These are phyloP conservation scores for Heliconius aoede DNA, from an alignment of 2,888 invertebrate species.

Conservation along the genomic window DNA sequence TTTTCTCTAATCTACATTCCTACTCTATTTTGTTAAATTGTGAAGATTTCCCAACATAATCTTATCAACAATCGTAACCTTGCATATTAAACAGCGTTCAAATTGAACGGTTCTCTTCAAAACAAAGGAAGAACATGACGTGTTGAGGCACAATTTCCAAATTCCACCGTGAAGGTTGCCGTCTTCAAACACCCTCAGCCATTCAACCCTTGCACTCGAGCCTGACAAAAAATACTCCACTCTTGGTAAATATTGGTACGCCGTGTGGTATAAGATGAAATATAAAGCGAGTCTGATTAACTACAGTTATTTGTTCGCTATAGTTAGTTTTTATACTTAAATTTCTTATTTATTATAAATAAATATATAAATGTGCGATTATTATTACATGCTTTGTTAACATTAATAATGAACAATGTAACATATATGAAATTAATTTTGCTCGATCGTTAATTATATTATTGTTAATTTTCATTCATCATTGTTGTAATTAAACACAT, in stretches of 20 bases:
- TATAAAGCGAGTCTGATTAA: constrained; percentile 44
- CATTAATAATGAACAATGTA: constrained; percentile 4
- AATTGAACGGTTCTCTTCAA: constrained; percentile 42
- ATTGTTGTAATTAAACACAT: background rate
- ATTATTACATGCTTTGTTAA: background rate
- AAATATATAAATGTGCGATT: background rate
- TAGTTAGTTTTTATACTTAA: background rate
- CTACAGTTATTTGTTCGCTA: background rate
- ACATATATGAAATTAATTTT: constrained; percentile 7
- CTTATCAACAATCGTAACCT: constrained; percentile 40
- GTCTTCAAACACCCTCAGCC: constrained; percentile 77
- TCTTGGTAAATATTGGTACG: constrained; percentile 78
- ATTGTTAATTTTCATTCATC: constrained; percentile 6
- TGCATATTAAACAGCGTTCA: constrained; percentile 44
- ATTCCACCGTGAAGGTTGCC: constrained; percentile 63
- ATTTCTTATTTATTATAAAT: background rate
- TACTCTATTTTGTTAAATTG: background rate
- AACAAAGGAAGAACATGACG: constrained; percentile 47
- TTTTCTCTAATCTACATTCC: too few species aligned
- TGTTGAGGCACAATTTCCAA: constrained; percentile 60
- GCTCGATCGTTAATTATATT: background rate
- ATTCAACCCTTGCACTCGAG: constrained; percentile 82
- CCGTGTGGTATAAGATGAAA: constrained; percentile 53
- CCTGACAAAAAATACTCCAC: constrained; percentile 82
- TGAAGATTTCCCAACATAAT: constrained; percentile 31